Percentiles rank a stretch among this genome's conserved stretches.
phyloP scores from a whole-genome alignment of 2,113 vertebrate species.

The Prunella fulvescens region DNA sequence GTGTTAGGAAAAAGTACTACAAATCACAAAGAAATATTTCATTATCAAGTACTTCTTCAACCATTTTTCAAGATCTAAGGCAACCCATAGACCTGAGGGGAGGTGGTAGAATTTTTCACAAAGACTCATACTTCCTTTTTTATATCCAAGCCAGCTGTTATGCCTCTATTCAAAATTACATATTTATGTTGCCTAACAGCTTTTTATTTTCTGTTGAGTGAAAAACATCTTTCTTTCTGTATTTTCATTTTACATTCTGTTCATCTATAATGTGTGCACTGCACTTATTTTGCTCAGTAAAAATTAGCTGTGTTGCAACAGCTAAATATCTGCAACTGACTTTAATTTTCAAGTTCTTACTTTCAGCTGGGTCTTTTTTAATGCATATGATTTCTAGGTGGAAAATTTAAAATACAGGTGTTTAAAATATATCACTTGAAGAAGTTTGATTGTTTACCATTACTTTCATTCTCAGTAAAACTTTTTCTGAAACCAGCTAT shows the following conservation, averaged over 20 bases:
- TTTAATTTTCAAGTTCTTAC: background rate
- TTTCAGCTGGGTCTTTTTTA: background rate
- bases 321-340: background rate
- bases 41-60: background rate
- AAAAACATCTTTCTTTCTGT: background rate
- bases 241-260: background rate
- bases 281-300: background rate
- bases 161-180: rapidly evolving
- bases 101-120: background rate
- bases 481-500: background rate
- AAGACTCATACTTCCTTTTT: background rate
- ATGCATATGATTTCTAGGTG: background rate
- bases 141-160: background rate
- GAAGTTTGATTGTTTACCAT: background rate
- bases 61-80: background rate
- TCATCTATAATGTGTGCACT: background rate
- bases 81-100: background rate
- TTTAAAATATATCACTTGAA: background rate
- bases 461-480: background rate
- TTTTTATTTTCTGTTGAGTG: background rate
- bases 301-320: background rate
- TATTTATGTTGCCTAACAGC: background rate
- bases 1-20: background rate
- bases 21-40: background rate
- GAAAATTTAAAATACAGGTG: background rate